Evolutionary conservation across 1,140 invertebrate species (phyloP).

Genomic region (Lucilia cuprina): DNA sequence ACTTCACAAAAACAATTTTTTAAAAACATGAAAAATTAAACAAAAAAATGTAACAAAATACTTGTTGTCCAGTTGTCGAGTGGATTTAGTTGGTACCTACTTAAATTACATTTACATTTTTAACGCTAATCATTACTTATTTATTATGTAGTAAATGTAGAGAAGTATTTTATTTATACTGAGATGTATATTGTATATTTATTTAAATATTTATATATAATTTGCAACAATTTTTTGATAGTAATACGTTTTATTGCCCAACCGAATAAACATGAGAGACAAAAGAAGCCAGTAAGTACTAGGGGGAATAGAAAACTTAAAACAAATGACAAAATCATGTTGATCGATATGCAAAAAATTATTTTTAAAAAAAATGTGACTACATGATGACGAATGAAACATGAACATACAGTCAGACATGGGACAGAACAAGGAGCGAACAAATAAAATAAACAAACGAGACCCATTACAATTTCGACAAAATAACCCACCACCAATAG

Average conservation of each 20-base stretch:
- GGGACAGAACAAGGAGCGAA: no score
- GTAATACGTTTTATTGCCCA: not conserved
- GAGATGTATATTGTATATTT: no score
- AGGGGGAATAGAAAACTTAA: not conserved
- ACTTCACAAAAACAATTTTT: not conserved
- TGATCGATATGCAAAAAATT: constrained; percentile 13
- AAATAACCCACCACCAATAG: not conserved
- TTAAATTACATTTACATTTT: constrained; percentile 7
- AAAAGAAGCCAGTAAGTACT: not conserved
- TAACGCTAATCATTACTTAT: constrained; percentile 12
- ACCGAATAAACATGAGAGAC: not conserved
- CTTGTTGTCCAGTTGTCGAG: no score
- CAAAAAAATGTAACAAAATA: not conserved
- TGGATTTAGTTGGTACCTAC: not conserved
- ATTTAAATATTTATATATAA: not conserved
- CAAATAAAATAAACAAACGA: no score
- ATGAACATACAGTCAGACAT: no score
- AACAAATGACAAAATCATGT: constrained; percentile 17
- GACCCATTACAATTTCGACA: not conserved
- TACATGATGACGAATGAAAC: not conserved
- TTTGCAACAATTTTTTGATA: not conserved
- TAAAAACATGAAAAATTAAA: not conserved
- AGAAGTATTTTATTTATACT: not conserved
- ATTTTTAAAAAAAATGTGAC: not conserved
- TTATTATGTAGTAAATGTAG: not conserved